Conservation (phyloP, 2,888 invertebrate species). For the Coenonympha glycerion region DNA sequence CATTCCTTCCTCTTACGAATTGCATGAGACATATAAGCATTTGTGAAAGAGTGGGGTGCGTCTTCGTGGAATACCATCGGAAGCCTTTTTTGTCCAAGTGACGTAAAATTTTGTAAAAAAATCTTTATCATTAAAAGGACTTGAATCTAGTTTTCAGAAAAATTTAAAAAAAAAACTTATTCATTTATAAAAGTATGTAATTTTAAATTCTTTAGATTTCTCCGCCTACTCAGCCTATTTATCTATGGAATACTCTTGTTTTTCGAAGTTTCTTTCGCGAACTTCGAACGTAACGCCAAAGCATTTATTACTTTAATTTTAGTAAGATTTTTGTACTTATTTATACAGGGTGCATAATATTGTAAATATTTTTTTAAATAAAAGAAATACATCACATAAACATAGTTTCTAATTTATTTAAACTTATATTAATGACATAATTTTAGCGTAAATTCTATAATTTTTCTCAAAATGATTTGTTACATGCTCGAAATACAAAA, state of each 20-base stretch:
- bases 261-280: slow-evolving; percentile 17
- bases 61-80: too few relatives aligned
- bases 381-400: not conserved
- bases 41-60: too few relatives aligned
- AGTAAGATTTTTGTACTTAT: slow-evolving; percentile 6
- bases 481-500: not conserved
- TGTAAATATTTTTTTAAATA: slow-evolving; percentile 19
- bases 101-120: too few relatives aligned
- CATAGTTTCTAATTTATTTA: slow-evolving; percentile 1
- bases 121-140: too few relatives aligned
- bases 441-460: not conserved
- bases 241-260: slow-evolving; percentile 16
- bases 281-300: slow-evolving; percentile 28
- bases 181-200: too few relatives aligned
- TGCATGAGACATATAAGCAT: too few relatives aligned
- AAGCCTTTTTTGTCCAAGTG: too few relatives aligned
- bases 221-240: not conserved
- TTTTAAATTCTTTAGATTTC: not conserved
- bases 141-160: too few relatives aligned
- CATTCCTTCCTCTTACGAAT: too few relatives aligned
- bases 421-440: not conserved
- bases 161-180: too few relatives aligned
- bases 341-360: slow-evolving; percentile 27
- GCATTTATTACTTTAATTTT: slow-evolving; percentile 31
- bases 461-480: not conserved